Evolutionary conservation across 2,797 vertebrate species (phyloP), one percentile per base, ranked within the genome.

Genomic region (Oreortyx pictus): DNA sequence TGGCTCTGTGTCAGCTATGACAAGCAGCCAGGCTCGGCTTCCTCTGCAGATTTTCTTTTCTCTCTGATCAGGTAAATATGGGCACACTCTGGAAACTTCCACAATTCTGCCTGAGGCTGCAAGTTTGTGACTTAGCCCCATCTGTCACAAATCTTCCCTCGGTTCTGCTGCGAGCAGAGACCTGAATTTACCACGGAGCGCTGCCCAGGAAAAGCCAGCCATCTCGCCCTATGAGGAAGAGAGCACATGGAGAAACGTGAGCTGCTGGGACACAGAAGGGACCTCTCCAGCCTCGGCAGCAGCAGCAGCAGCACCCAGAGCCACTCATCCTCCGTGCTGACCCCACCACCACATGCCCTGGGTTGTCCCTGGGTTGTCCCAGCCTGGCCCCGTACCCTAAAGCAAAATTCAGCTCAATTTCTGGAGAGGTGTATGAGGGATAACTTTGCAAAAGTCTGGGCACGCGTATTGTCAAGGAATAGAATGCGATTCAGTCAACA

Each of bases 31-130:
- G 98, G 98, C 97, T 98, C 97, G 94, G 98, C 98, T 98, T 98
- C 98, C 98, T 98, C 97, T 98, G 98, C 98, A 98, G 97, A 98
- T 98, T 98, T 98, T 98, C 97, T 97, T 96, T 97, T 97, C 97
- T 97, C 98, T 98, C 98, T 98, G 98, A 99, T 99, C 99, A 99
- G 99, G 99, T 99, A 99, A 98, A 99, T 98, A 98, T 98, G 98
- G 98, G 98, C 98, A 98, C 98, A 98, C 98, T 98, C 97, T 98
- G 98, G 98, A 99, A 98, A 98, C 97, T 98, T 98, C 98, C 98
- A 98, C 98, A 97, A 97, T 98, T 98, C 97, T 97, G 98, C 98
- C 97, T 97, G 95, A 97, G 98, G 98, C 98, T 98, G 98, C 98
- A 98, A 99, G 98, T 99, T 99, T 98, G 98, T 98, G 98, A 98